Percentiles rank a stretch among this genome's conserved stretches.
phyloP scores from a whole-genome alignment of 2,113 vertebrate genomes.

The Festucalex cinctus region DNA sequence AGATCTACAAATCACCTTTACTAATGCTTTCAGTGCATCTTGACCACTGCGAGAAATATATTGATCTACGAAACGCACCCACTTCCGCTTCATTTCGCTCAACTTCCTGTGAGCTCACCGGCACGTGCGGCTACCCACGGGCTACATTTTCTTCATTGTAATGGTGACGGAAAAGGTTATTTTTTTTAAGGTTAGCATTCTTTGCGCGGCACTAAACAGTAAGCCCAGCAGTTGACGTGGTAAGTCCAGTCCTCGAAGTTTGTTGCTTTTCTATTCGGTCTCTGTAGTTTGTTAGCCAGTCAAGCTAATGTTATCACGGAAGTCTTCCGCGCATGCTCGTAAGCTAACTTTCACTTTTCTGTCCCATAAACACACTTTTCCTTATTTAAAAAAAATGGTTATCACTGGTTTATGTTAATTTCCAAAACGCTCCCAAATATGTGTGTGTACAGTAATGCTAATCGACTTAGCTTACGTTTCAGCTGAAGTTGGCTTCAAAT shows the following conservation, averaged over 20 bases:
- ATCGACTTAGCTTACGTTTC: too few relatives aligned
- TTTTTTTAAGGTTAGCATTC: background rate
- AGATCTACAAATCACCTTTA: constrained; percentile 14
- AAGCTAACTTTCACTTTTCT: background rate
- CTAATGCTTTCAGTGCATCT: background rate
- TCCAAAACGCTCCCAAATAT: background rate
- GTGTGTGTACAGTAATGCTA: background rate
- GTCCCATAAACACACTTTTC: background rate
- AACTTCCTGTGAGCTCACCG: constrained; percentile 55
- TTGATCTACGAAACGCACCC: rapidly evolving
- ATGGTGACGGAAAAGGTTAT: background rate
- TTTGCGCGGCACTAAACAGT: background rate
- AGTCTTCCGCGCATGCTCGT: background rate
- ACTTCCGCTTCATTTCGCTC: constrained; percentile 5
- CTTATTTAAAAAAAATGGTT: background rate
- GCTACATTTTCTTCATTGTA: background rate
- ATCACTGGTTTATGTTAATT: background rate
- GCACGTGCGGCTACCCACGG: constrained; percentile 35
- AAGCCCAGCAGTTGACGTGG: background rate
- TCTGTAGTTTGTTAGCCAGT: background rate
- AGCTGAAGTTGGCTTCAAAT: background rate
- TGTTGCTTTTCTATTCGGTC: background rate
- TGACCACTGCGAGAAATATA: rapidly evolving
- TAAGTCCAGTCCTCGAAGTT: background rate
- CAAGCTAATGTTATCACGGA: background rate